Evolutionary conservation across 2,888 invertebrate species (phyloP).

Genomic region (Muschampia plurimacula): DNA sequence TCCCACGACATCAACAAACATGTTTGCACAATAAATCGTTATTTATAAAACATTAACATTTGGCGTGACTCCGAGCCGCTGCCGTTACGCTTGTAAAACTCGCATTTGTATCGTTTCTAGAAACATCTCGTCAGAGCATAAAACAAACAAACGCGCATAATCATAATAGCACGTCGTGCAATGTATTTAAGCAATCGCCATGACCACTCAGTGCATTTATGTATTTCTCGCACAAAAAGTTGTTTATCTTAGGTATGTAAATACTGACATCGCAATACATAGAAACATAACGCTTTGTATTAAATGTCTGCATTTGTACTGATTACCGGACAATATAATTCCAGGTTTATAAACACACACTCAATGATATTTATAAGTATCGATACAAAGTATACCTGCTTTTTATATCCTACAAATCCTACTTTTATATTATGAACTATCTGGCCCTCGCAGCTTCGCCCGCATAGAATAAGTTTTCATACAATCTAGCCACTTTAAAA

Average conservation of each 20-base stretch:
- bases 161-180: slow-evolving; percentile 7
- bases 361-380: no score
- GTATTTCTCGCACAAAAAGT: neutral
- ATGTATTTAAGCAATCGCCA: slow-evolving; percentile 25
- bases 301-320: no score
- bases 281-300: no score
- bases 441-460: no score
- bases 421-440: no score
- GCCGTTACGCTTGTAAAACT: slow-evolving; percentile 29
- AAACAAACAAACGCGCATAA: slow-evolving; percentile 24
- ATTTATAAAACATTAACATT: slow-evolving; percentile 40
- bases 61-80: slow-evolving; percentile 30
- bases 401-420: no score
- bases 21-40: slow-evolving; percentile 35
- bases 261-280: neutral
- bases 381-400: no score
- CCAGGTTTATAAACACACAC: no score
- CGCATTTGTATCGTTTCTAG: slow-evolving; percentile 32
- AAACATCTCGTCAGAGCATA: slow-evolving; percentile 23
- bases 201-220: slow-evolving; percentile 1
- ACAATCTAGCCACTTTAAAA: no score
- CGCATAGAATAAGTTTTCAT: no score
- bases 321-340: no score
- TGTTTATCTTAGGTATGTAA: slow-evolving; percentile 1
- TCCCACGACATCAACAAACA: slow-evolving; percentile 24